These are phyloP conservation scores for Neoarius graeffei DNA, from an alignment of 2,113 vertebrate genomes.

Conservation along the genomic window DNA sequence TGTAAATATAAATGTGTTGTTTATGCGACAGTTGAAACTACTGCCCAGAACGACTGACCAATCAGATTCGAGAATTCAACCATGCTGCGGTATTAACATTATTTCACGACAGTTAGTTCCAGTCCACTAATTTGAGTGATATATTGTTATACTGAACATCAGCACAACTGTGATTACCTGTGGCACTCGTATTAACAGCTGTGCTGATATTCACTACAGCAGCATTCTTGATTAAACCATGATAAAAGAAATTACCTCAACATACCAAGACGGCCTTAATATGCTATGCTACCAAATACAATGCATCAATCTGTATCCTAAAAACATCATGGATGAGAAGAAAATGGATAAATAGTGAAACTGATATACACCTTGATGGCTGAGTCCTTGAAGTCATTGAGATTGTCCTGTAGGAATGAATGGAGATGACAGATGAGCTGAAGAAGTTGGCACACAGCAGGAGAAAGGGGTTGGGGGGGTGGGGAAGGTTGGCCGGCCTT, in stretches of 20 bases:
- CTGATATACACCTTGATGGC: conserved; percentile 91
- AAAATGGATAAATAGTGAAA: conserved; percentile 51
- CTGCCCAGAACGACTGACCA: not conserved
- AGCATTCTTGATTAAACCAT: not conserved
- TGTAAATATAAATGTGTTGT: not conserved
- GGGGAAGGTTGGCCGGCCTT: conserved; percentile 74
- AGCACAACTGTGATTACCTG: not conserved
- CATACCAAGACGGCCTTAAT: too few species aligned
- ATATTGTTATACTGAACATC: not conserved
- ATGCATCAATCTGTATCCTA: not conserved
- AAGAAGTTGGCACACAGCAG: conserved; percentile 78
- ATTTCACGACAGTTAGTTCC: not conserved
- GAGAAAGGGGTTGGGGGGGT: conserved; percentile 73
- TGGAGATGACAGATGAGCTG: conserved; percentile 99
- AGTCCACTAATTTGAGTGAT: not conserved
- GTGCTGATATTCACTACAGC: not conserved
- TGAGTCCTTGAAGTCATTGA: conserved; percentile 98
- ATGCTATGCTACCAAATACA: not conserved
- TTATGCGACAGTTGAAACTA: not conserved
- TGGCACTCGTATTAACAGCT: not conserved
- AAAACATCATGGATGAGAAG: conserved; percentile 34
- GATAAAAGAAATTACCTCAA: not conserved
- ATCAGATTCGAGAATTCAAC: not conserved
- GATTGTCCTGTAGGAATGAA: conserved; percentile 99
- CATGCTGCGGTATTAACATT: not conserved